phyloP scores from a whole-genome alignment of 2,797 vertebrate genomes.

The Pangasius djambal region DNA sequence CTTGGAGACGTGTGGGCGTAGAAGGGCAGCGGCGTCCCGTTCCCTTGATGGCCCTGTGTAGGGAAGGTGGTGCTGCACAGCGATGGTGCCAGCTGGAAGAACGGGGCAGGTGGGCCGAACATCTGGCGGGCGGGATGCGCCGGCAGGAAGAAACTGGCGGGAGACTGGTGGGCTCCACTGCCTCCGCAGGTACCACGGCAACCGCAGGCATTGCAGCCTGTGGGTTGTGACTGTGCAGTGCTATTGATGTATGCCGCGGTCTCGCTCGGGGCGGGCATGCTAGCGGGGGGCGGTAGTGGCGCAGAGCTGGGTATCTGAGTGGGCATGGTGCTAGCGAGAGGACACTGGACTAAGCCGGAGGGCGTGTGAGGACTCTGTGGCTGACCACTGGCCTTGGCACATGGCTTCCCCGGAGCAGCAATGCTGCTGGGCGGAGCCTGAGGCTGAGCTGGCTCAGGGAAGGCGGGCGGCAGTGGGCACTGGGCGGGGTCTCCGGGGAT shows the following conservation, averaged over 20 bases:
- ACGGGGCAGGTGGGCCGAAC: conserved; percentile 73
- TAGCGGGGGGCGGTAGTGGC: conserved; percentile 69
- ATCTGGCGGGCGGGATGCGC: conserved; percentile 81
- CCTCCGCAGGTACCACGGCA: conserved; percentile 81
- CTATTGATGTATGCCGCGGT: not conserved
- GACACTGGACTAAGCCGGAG: conserved; percentile 58
- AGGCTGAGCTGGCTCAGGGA: conserved; percentile 61
- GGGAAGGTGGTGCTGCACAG: conserved; percentile 85
- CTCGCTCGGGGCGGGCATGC: conserved; percentile 55
- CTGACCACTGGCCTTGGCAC: conserved; percentile 42
- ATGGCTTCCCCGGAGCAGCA: conserved; percentile 78
- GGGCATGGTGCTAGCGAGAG: conserved; percentile 34
- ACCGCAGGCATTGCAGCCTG: conserved; percentile 81
- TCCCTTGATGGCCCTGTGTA: conserved; percentile 82
- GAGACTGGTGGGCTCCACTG: conserved; percentile 60
- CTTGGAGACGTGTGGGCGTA: conserved; percentile 75
- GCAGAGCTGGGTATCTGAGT: conserved; percentile 64
- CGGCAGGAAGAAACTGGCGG: conserved; percentile 80
- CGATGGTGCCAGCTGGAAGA: conserved; percentile 80
- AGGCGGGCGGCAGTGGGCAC: conserved; percentile 48
- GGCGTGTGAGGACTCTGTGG: conserved; percentile 50
- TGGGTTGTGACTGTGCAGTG: conserved; percentile 52
- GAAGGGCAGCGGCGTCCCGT: conserved; percentile 80
- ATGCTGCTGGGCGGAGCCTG: conserved; percentile 66
- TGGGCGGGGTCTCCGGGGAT: conserved; percentile 67